Conservation (phyloP, 2,113 vertebrate species). For the Mastomys coucha region DNA sequence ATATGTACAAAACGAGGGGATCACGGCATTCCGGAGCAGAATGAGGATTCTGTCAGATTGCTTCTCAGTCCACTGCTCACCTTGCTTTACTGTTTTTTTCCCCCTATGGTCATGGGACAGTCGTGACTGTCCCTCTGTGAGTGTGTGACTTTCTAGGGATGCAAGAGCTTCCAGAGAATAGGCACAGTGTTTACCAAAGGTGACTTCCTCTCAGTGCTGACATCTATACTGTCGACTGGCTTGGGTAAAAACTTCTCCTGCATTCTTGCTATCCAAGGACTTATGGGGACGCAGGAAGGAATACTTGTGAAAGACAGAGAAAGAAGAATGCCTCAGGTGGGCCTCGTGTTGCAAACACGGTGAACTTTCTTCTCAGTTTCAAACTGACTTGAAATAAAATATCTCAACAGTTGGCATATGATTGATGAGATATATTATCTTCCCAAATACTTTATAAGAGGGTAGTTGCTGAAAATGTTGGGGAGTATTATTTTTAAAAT, state of each 20-base stretch:
- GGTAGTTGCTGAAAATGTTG: neutral
- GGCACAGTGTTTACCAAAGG: neutral
- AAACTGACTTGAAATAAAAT: constrained; percentile 39
- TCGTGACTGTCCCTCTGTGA: neutral
- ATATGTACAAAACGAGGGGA: too few relatives aligned
- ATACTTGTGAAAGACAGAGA: neutral
- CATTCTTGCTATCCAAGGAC: neutral
- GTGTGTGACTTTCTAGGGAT: constrained; percentile 1
- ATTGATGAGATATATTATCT: neutral
- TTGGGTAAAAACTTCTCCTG: neutral
- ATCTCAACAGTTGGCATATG: neutral
- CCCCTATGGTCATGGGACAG: neutral
- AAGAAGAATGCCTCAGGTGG: neutral
- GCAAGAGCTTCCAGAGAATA: neutral
- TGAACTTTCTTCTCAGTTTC: neutral
- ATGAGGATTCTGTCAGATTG: neutral
- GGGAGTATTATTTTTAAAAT: neutral
- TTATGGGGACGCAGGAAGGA: neutral
- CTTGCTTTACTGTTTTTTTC: too few relatives aligned
- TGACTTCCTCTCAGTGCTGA: neutral
- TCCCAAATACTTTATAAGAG: neutral
- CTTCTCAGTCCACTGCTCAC: neutral
- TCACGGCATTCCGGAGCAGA: too few relatives aligned
- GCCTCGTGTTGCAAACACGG: neutral
- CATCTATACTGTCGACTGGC: neutral